Evolutionary conservation across 2,113 vertebrate species (phyloP).

Genomic region (Erythrolamprus reginae): DNA sequence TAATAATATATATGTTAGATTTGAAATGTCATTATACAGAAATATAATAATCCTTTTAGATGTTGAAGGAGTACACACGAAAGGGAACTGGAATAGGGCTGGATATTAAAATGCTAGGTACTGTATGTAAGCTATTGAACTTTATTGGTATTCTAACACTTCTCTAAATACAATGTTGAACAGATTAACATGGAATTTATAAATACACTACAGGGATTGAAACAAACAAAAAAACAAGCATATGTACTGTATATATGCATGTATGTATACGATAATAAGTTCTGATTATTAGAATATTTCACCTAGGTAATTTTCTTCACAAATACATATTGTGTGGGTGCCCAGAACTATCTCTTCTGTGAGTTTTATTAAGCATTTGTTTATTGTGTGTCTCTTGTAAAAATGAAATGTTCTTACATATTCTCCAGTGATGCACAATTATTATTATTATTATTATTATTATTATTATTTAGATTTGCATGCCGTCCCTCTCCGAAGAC

Average conservation of each 20-base stretch:
- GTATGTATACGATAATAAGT: neutral
- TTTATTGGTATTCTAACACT: constrained; percentile 16
- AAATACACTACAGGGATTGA: neutral
- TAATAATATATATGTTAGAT: neutral
- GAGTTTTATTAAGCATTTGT: neutral
- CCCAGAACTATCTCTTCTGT: neutral
- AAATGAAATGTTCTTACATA: constrained; percentile 8
- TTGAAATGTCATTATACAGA: neutral
- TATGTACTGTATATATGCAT: no score
- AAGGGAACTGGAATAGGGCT: constrained; percentile 13
- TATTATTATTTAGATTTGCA: no score
- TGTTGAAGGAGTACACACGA: constrained; percentile 1
- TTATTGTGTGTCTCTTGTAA: neutral
- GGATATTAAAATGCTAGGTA: constrained; percentile 10
- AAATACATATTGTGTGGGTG: constrained; percentile 13
- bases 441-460: no score
- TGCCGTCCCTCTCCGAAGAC: no score
- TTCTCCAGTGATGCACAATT: neutral
- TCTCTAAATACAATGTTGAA: constrained; percentile 20
- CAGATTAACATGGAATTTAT: neutral
- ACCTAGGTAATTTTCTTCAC: neutral
- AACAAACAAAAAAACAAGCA: neutral
- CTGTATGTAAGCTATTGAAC: neutral
- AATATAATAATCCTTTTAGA: constrained; percentile 18
- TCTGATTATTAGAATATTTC: neutral